Percentiles rank a stretch among this genome's conserved stretches.
Conservation (phyloP, 2,113 vertebrate genomes). For the Perccottus glenii region DNA sequence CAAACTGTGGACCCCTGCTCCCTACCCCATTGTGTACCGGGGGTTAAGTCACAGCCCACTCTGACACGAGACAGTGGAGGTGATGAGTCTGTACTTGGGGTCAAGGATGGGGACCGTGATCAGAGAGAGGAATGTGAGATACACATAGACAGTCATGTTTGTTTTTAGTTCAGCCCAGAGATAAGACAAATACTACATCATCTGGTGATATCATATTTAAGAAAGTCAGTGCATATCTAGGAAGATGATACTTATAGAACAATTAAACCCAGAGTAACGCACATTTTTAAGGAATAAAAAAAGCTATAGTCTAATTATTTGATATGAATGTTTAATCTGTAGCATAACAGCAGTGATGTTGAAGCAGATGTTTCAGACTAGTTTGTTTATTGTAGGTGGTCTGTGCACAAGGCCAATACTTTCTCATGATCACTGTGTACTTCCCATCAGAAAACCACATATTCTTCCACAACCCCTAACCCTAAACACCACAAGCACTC, state of each 20-base stretch:
- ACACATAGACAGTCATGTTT: conserved; percentile 43
- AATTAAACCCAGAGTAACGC: neutral
- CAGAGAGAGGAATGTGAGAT: conserved; percentile 48
- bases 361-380: conserved; percentile 52
- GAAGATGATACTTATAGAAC: neutral
- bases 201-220: conserved; percentile 34
- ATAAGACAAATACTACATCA: conserved; percentile 55
- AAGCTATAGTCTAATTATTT: neutral
- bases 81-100: conserved; percentile 19
- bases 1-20: conserved; percentile 29
- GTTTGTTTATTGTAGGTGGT: conserved; percentile 53
- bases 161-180: conserved; percentile 47
- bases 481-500: neutral
- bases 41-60: neutral
- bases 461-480: conserved; percentile 17
- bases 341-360: conserved; percentile 3
- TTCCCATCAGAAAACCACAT: conserved; percentile 29
- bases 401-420: conserved; percentile 24
- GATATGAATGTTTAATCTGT: neutral
- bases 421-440: conserved; percentile 51
- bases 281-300: neutral
- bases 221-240: conserved; percentile 1
- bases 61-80: conserved; percentile 33
- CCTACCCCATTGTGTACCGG: conserved; percentile 36
- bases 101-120: conserved; percentile 24